Base-by-base conservation (phyloP, 1,140 invertebrate species). In the Choristoneura fumiferana region DNA sequence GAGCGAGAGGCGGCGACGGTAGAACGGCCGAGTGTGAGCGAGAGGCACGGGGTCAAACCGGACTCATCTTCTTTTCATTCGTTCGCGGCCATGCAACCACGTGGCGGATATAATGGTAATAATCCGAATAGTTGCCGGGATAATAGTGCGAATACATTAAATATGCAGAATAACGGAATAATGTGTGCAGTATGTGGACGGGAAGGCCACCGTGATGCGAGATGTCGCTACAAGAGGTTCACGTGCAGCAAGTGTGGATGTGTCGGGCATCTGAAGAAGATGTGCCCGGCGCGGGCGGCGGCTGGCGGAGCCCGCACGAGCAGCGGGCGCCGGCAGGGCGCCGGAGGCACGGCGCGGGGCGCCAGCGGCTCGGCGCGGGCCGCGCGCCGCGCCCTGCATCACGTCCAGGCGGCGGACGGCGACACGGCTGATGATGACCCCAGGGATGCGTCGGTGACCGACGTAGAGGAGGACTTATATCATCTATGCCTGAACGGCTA, bases 1-100 rank as follows among this genome's bases (percentile, higher is more conserved):
- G 70, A 69, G 13, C 43, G 38, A 8, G 58, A 73, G 14, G 58
- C 68, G 6, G 52, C 52, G 8, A 4, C 17, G 29, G 52, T 54
- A 10, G 52, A 54, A n/a, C 33, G 33, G 33, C 33, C 4, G 33
- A 4, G 9, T 5, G 33, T 34, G 33, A 4, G 38, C 4, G 3
- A 39, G 4, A 14, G 5, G 38, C 13, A 14, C 38, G 4, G 38
- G 38, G n/a, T 4, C 3, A 4, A n/a, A n/a, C 38, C 10, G 38
- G 4, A n/a, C n/a, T n/a, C n/a, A n/a, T n/a, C n/a, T n/a, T n/a
- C n/a, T n/a, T n/a, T n/a, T n/a, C n/a, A n/a, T n/a, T n/a, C n/a
- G 10, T 4, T 5, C 38, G 38, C 38, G 10, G 10, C 4, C 13
- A 39, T n/a, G 38, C 38, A 39, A 39, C 5, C 9, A 14, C 38